Conservation (phyloP, 2,888 invertebrate genomes). For the Vanessa cardui region DNA sequence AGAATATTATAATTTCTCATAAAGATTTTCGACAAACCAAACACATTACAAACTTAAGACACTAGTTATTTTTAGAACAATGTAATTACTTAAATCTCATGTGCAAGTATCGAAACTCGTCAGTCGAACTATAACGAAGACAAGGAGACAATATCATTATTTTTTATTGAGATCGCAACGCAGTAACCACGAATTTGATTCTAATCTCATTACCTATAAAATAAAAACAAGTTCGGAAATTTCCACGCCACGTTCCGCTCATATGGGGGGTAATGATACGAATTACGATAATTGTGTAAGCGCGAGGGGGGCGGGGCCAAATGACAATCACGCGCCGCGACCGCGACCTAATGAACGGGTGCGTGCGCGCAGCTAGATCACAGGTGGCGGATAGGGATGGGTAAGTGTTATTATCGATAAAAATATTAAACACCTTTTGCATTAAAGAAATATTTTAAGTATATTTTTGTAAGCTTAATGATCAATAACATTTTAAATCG, state of each 20-base stretch:
- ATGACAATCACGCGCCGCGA: constrained; percentile 79
- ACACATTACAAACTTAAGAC: too few relatives aligned
- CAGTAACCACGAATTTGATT: constrained; percentile 15
- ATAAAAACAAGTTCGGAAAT: constrained; percentile 33
- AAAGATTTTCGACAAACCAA: too few relatives aligned
- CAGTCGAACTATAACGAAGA: not conserved
- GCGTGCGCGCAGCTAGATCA: constrained; percentile 59
- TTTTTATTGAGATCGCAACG: constrained; percentile 14
- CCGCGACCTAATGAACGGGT: constrained; percentile 76
- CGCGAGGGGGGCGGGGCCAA: constrained; percentile 69
- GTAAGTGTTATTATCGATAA: constrained; percentile 18
- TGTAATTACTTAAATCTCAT: too few relatives aligned
- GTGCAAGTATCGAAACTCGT: not conserved
- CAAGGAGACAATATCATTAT: not conserved
- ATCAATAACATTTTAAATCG: too few relatives aligned
- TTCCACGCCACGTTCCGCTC: constrained; percentile 40
- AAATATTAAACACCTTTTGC: too few relatives aligned
- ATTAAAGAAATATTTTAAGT: too few relatives aligned
- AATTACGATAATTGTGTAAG: constrained; percentile 78
- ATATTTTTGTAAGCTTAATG: too few relatives aligned
- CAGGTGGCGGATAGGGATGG: constrained; percentile 60
- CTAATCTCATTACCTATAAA: constrained; percentile 17
- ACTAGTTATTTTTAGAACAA: too few relatives aligned
- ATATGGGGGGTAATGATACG: constrained; percentile 67
- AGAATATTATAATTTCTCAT: too few relatives aligned